Base-by-base conservation (phyloP, 2,113 vertebrate genomes). In the Indicator maculatus region DNA sequence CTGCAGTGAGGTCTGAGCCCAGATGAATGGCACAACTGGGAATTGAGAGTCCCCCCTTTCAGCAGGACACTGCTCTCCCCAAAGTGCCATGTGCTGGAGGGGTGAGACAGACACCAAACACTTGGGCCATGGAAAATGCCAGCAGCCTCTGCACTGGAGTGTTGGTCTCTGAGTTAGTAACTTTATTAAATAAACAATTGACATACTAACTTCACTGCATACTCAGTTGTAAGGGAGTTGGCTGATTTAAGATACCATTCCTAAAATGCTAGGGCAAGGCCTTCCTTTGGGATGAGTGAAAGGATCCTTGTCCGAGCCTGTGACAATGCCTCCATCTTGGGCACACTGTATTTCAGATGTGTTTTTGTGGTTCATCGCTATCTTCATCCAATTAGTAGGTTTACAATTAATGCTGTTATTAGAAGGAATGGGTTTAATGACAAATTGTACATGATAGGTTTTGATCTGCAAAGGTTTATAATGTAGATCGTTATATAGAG, bases 351-450 rank as follows among this genome's bases (percentile, higher is more conserved):
- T 55, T 33, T 76, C 63, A 38, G 26, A 44, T 59, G 24, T 9
- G 26, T 63, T 53, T 60, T 41, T 76, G 59, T 56, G 21, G 27
- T 50, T 65, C 60, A 56, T 70, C 17, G 5, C 52, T 59, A 14
- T 83, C 63, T 81, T 80, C 60, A 30, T 87, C 90, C 74, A 71
- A 33, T 93, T 90, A 88, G 69, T 83, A 90, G 52, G 76, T 44
- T 89, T 82, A 66, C 38, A 91, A 95, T 88, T 83, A 93, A 97
- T 94, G 83, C 36, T 93, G 88, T 93, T 97, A 93, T 93, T 96
- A 94, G 90, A 96, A 95, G 61, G 85, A 95, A 96, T 70, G 66
- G 33, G 60, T 95, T 80, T 87, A 50, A 85, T 93, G 89, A 96
- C 56, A 93, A 89, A 97, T 93, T 12, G 27, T 63, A 84, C 26